A percentile compares a stretch with the other conserved stretches of the same genome.
These are phyloP conservation scores for Catharus bicknelli DNA, from an alignment of 2,113 vertebrate genomes.

Conservation along the genomic window DNA sequence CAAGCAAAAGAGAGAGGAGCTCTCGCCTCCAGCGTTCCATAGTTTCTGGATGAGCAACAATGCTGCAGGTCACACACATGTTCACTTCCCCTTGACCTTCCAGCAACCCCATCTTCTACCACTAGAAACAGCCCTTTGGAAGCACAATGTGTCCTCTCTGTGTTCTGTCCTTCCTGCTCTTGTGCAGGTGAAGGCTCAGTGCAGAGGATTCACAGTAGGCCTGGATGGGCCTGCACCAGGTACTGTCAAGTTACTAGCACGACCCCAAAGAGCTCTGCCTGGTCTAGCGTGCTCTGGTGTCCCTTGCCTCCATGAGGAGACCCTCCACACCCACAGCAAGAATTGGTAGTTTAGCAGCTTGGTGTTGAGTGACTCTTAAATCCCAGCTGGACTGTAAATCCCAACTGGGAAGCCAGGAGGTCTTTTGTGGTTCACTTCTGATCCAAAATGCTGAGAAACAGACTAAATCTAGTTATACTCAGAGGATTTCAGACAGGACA, in stretches of 20 bases:
- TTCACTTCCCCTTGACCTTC: neutral
- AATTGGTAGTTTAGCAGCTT: neutral
- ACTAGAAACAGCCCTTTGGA: neutral
- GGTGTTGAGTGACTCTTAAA: neutral
- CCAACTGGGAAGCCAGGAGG: neutral
- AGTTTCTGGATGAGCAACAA: neutral
- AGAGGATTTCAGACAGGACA: neutral
- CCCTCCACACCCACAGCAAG: fast-evolving
- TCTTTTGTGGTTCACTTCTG: neutral
- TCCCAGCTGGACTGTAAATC: neutral
- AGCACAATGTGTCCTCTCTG: fast-evolving
- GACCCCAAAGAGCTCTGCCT: neutral
- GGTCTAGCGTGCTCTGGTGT: fast-evolving
- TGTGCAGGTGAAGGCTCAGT: fast-evolving
- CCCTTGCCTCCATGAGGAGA: neutral
- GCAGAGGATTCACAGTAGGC: neutral
- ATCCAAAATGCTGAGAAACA: neutral
- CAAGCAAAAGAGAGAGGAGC: neutral
- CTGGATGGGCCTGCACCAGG: fast-evolving
- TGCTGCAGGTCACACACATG: fast-evolving
- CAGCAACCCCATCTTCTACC: neutral
- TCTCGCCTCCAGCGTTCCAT: neutral
- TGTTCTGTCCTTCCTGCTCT: neutral
- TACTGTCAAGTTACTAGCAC: neutral
- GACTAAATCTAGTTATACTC: neutral